Percentiles rank a stretch among this genome's conserved stretches.
These are phyloP conservation scores for Amphibalanus amphitrite DNA, from an alignment of 1,140 invertebrate species.

Conservation along the genomic window DNA sequence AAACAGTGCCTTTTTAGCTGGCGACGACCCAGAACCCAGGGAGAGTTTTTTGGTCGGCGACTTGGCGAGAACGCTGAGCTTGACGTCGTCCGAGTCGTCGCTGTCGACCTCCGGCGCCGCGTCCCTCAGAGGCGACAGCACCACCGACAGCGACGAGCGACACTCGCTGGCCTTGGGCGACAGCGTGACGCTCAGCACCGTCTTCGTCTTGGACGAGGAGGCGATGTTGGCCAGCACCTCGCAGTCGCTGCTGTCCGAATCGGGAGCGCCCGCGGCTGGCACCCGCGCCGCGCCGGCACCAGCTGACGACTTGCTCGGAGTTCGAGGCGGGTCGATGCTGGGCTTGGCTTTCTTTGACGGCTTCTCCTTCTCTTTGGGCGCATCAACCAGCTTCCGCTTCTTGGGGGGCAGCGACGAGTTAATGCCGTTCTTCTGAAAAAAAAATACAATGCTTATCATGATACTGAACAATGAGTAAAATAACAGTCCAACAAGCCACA, in stretches of 20 bases:
- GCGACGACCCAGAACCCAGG: not conserved
- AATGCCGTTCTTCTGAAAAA: not conserved
- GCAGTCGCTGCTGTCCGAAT: not conserved
- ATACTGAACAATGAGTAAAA: no score
- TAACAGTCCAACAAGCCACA: no score
- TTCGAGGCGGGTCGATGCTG: not conserved
- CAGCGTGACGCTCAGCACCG: not conserved
- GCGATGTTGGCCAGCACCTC: not conserved
- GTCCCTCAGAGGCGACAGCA: not conserved
- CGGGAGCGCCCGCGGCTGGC: no score
- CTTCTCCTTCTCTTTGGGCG: not conserved
- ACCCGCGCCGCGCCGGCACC: no score
- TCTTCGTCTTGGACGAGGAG: not conserved
- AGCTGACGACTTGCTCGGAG: not conserved
- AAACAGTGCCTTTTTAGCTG: not conserved
- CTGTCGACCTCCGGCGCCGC: not conserved
- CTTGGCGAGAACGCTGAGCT: not conserved
- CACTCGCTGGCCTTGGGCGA: not conserved
- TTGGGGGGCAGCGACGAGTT: not conserved
- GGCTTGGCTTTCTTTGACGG: not conserved
- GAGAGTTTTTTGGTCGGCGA: not conserved
- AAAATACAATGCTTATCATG: no score
- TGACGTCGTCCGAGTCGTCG: not conserved
- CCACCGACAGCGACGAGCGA: not conserved
- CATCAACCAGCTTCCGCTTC: not conserved